Conservation (phyloP, 2,113 vertebrate genomes). For the Scortum barcoo region DNA sequence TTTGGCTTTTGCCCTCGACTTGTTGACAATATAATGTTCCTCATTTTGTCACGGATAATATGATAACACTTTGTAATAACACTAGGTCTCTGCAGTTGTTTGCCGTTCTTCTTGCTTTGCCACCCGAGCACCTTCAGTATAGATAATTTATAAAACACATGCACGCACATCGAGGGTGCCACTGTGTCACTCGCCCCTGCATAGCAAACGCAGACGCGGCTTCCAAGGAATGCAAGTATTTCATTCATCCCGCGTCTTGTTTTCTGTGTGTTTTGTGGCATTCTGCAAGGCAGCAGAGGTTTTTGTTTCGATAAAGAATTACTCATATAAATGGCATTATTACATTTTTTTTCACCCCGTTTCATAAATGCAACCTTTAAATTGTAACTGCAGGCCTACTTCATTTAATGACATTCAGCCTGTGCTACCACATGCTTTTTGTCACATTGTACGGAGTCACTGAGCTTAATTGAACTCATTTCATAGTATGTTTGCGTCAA, state of each 20-base stretch:
- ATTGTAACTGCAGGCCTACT: background rate
- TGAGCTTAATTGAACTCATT: background rate
- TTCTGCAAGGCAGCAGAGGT: background rate
- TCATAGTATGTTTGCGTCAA: background rate
- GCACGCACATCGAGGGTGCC: constrained; percentile 1
- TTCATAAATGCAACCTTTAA: background rate
- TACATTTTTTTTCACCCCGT: background rate
- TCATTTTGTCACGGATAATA: constrained; percentile 6
- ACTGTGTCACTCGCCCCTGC: constrained; percentile 6
- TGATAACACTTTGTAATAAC: background rate
- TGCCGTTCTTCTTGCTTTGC: constrained; percentile 1
- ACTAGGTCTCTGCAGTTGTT: background rate
- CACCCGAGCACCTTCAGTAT: background rate
- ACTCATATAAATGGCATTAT: background rate
- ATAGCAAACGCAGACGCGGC: background rate
- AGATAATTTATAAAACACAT: constrained; percentile 38
- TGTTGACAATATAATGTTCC: constrained; percentile 4
- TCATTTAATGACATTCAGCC: background rate
- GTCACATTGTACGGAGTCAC: background rate
- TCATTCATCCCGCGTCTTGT: background rate
- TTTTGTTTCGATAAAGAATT: background rate
- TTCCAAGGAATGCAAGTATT: background rate
- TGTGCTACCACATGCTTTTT: background rate
- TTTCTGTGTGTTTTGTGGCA: background rate
- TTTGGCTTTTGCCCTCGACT: background rate